A percentile compares a stretch with the other conserved stretches of the same genome.
Conservation (phyloP, 1,140 invertebrate genomes). For the Acromyrmex heyeri region DNA sequence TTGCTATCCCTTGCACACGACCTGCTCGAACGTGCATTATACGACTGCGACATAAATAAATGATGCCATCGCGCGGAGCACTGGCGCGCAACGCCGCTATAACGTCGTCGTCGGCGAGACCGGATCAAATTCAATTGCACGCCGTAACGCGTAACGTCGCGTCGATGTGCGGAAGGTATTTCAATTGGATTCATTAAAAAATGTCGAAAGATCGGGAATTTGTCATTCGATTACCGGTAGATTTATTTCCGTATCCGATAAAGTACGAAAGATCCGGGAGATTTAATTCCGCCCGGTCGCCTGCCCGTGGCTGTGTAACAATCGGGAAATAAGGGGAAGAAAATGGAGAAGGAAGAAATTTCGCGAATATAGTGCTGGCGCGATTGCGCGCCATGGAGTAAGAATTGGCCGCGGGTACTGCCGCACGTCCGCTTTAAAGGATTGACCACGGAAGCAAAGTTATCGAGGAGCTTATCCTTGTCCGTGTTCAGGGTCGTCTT, state of each 20-base stretch:
- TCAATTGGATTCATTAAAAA: slow-evolving; percentile 71
- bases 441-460: slow-evolving; percentile 66
- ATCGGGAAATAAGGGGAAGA: slow-evolving; percentile 53
- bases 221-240: slow-evolving; percentile 69
- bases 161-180: neutral
- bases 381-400: slow-evolving; percentile 31
- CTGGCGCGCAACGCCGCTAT: slow-evolving; percentile 4
- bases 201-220: slow-evolving; percentile 64
- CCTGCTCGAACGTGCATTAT: slow-evolving; percentile 41
- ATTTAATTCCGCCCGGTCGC: slow-evolving; percentile 67
- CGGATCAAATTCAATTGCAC: slow-evolving; percentile 23
- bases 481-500: slow-evolving; percentile 48
- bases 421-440: slow-evolving; percentile 71
- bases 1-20: slow-evolving; percentile 44
- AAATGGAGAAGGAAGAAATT: slow-evolving; percentile 21
- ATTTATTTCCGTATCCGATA: slow-evolving; percentile 50
- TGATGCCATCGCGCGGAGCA: slow-evolving; percentile 35
- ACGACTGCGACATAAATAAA: slow-evolving; percentile 56
- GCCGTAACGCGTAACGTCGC: slow-evolving; percentile 19
- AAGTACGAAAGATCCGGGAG: slow-evolving; percentile 20
- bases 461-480: slow-evolving; percentile 53
- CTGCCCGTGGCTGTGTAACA: slow-evolving; percentile 40
- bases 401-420: slow-evolving; percentile 38
- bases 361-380: slow-evolving; percentile 17
- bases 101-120: slow-evolving; percentile 34